Evolutionary conservation across 1,140 invertebrate genomes (phyloP), one percentile per base, ranked within the genome.

Genomic region (Parasteatoda tepidariorum): DNA sequence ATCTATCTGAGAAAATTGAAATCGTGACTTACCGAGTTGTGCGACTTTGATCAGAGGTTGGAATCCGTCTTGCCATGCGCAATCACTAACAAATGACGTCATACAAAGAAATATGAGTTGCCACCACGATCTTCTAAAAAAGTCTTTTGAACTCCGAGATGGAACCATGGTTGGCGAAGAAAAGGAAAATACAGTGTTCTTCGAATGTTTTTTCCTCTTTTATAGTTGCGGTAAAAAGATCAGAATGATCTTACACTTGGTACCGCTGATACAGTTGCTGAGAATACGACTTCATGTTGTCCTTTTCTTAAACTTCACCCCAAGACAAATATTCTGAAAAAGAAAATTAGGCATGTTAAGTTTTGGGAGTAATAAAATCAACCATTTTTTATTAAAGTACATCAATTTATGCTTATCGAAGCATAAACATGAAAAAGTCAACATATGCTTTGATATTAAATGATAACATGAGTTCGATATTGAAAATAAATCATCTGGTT

Each of bases 21-120:
- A 79, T 79, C 75, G 75, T 79, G 75, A 82, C 78, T 82, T 71
- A 82, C 78, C 78, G 18, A 82, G 67, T 62, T 82, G 78, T 15
- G 78, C 68, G 38, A 82, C 34, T 30, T 67, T 38, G 55, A 82
- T 82, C n/a, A 57, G 78, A 38, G 78, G 78, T 30, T 82, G 78
- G 67, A 82, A 70, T 4, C 78, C 78, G 26, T 82, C 67, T 62
- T 82, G 78, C 78, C 78, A 82, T 18, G 55, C 24, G 3, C 66
- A 64, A 5, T 82, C 78, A 13, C 67, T 54, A 15, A 15, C 57
- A 7, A 31, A 31, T 38, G 57, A 61, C 11, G 66, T 55, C 66
- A 68, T 48, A 22, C 28, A n/a, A 22, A 82, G 33, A 28, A 82
- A 15, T 26, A 82, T 26, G 15, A 71, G 15, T 30, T 62, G 34